phyloP scores from a whole-genome alignment of 2,113 vertebrate genomes.

The Ceyx margarethae region DNA sequence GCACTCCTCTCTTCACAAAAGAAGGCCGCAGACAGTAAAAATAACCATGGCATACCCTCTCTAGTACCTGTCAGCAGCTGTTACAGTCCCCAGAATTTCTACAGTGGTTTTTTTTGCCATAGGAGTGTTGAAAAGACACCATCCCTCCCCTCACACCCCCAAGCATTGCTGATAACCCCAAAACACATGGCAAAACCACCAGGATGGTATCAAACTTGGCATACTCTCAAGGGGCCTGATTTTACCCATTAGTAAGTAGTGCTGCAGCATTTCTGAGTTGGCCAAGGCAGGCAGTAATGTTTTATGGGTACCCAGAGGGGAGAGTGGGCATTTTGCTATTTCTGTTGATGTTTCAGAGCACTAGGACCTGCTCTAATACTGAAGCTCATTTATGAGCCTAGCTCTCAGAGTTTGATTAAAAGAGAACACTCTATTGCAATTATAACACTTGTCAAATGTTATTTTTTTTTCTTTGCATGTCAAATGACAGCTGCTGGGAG shows the following conservation, averaged over 20 bases:
- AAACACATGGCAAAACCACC: not conserved
- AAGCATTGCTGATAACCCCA: not conserved
- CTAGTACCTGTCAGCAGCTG: not conserved
- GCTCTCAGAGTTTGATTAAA: not conserved
- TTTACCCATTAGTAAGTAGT: not conserved
- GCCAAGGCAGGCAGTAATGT: not conserved
- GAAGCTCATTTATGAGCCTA: not conserved
- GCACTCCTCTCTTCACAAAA: not conserved
- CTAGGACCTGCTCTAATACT: not conserved
- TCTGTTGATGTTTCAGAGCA: not conserved
- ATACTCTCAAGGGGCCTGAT: not conserved
- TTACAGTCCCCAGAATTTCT: not conserved
- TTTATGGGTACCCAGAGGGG: not conserved
- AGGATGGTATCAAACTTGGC: not conserved
- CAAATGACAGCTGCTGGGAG: not conserved
- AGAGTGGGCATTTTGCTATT: not conserved
- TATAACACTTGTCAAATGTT: not conserved
- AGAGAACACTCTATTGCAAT: not conserved
- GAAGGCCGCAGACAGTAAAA: not conserved
- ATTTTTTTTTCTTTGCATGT: not conserved
- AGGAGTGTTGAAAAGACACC: not conserved
- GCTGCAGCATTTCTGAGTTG: not conserved
- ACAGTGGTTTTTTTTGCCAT: not conserved
- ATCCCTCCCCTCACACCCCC: too few relatives aligned
- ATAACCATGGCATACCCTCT: too few relatives aligned